Evolutionary conservation across 2,797 vertebrate species (phyloP).

Genomic region (Lutjanus campechanus): DNA sequence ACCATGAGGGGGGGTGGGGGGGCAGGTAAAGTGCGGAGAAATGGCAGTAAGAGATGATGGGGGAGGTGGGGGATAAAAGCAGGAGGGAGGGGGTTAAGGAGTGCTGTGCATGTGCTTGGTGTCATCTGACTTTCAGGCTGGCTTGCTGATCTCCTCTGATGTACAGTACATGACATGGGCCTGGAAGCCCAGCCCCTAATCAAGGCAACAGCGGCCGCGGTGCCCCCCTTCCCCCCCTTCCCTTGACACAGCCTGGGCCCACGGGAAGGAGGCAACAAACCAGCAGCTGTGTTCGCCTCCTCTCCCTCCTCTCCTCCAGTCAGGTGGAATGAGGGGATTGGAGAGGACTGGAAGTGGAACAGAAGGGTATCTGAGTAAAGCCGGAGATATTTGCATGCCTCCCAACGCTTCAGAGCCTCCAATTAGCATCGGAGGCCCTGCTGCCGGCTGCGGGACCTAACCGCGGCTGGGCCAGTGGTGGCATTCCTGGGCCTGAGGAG

Average conservation of each 20-base stretch:
- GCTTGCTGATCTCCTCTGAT: slow-evolving; percentile 95
- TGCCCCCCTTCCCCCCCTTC: slow-evolving; percentile 69
- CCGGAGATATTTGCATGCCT: slow-evolving; percentile 80
- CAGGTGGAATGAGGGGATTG: slow-evolving; percentile 94
- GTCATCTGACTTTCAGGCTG: slow-evolving; percentile 95
- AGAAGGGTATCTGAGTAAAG: slow-evolving; percentile 80
- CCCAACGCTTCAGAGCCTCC: slow-evolving; percentile 77
- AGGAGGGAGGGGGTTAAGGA: slow-evolving; percentile 25
- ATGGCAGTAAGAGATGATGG: slow-evolving; percentile 15
- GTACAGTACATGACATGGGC: slow-evolving; percentile 93
- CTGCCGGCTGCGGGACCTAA: slow-evolving; percentile 55
- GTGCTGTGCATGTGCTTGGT: slow-evolving; percentile 84
- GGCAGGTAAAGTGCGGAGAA: slow-evolving; percentile 26
- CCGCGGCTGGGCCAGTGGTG: slow-evolving; percentile 53
- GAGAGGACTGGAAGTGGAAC: slow-evolving; percentile 82
- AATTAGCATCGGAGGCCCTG: slow-evolving; percentile 74
- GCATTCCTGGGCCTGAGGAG: slow-evolving; percentile 70
- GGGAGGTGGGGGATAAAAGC: slow-evolving; percentile 23
- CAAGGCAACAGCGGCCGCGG: slow-evolving; percentile 75
- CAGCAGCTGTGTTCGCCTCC: slow-evolving; percentile 86
- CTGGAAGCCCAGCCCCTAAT: slow-evolving; percentile 90
- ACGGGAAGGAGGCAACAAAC: slow-evolving; percentile 78
- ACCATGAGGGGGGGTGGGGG: neutral
- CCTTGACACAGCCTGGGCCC: slow-evolving; percentile 70
- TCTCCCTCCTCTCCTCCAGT: slow-evolving; percentile 82